phyloP scores from a whole-genome alignment of 2,113 vertebrate genomes.

The Peromyscus leucopus region DNA sequence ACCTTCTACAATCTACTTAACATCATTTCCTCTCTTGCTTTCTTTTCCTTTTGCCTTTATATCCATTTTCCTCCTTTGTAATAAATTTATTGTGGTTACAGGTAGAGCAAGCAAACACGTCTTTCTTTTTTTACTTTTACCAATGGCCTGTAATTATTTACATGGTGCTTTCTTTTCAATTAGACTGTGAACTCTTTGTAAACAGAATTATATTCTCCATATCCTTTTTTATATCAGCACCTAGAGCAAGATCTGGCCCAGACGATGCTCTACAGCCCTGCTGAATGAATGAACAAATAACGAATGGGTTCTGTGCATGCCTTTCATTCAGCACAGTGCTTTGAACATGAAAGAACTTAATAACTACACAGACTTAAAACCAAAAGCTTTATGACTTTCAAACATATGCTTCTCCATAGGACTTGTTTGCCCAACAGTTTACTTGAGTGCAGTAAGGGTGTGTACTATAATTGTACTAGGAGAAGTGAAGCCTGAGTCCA shows the following conservation, averaged over 20 bases:
- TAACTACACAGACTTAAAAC: constrained; percentile 43
- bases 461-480: not conserved
- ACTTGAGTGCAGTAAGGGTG: not conserved
- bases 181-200: not conserved
- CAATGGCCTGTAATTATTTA: constrained; percentile 18
- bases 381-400: constrained; percentile 34
- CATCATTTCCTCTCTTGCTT: not conserved
- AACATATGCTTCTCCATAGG: not conserved
- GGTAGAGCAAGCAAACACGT: not conserved
- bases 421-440: not conserved
- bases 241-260: not conserved
- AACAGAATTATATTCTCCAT: constrained; percentile 15
- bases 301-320: not conserved
- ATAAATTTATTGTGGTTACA: constrained; percentile 30
- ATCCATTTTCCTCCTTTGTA: not conserved
- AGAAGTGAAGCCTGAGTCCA: constrained; percentile 18
- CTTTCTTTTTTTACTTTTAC: not conserved
- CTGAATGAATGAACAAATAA: not conserved
- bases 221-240: not conserved
- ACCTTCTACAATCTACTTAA: not conserved
- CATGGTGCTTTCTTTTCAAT: constrained; percentile 24
- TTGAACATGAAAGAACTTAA: constrained; percentile 40
- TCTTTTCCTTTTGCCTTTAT: not conserved
- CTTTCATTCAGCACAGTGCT: constrained; percentile 35
- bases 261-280: not conserved